Evolutionary conservation across 2,113 vertebrate species (phyloP).

Genomic region (Hepsetus odoe): DNA sequence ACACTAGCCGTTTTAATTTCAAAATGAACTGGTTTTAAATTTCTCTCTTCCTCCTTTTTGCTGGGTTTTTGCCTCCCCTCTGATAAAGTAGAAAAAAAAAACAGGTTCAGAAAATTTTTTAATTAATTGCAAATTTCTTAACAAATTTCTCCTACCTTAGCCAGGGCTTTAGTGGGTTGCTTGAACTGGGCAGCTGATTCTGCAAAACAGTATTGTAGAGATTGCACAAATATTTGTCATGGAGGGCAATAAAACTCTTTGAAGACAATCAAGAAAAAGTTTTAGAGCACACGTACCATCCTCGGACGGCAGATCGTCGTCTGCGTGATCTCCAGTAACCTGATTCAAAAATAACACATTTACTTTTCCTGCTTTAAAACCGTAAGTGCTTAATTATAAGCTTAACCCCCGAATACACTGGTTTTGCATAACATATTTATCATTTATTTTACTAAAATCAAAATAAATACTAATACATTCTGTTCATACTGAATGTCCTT

Average conservation of each 20-base stretch:
- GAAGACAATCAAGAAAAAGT: slow-evolving; percentile 1
- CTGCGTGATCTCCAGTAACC: slow-evolving; percentile 22
- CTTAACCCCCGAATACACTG: no score
- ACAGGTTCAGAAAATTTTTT: not conserved
- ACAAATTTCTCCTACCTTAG: slow-evolving; percentile 67
- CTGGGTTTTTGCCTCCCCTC: slow-evolving; percentile 43
- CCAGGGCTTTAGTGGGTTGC: slow-evolving; percentile 58
- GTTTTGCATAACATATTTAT: no score
- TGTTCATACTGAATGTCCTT: no score
- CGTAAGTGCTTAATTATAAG: no score
- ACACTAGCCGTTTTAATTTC: not conserved
- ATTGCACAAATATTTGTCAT: not conserved
- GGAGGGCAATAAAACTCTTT: not conserved
- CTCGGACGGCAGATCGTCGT: slow-evolving; percentile 67
- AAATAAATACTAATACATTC: no score
- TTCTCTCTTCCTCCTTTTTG: slow-evolving; percentile 61
- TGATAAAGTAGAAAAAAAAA: not conserved
- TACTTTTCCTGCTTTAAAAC: no score
- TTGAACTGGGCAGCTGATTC: slow-evolving; percentile 76
- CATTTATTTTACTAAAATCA: no score
- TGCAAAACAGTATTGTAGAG: slow-evolving; percentile 46
- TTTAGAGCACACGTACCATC: slow-evolving; percentile 60
- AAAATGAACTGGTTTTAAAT: not conserved
- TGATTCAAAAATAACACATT: slow-evolving; percentile 41
- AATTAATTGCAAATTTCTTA: not conserved